Evolutionary conservation across 2,113 vertebrate genomes (phyloP).

Genomic region (Brienomyrus brachyistius): DNA sequence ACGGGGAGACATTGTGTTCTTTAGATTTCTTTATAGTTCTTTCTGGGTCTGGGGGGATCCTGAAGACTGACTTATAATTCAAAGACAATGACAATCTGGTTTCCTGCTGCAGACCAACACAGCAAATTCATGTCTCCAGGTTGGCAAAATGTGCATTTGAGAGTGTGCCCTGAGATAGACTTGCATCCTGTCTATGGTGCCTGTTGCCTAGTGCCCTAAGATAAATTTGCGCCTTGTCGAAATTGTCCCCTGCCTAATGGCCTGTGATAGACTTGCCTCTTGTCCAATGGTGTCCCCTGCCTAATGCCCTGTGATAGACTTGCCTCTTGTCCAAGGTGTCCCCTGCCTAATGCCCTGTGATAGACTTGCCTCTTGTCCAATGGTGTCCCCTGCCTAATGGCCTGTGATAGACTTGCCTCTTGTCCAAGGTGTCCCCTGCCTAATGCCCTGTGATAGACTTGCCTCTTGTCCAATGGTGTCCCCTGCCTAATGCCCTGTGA

Average conservation of each 20-base stretch:
- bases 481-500: neutral
- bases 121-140: neutral
- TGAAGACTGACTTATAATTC: neutral
- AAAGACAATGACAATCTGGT: neutral
- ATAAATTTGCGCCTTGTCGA: neutral
- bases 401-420: no score
- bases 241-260: neutral
- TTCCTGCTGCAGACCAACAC: neutral
- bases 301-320: neutral
- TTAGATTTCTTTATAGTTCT: neutral
- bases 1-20: neutral
- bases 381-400: no score
- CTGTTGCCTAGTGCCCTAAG: neutral
- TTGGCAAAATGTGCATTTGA: neutral
- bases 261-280: neutral
- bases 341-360: neutral
- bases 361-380: neutral
- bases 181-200: neutral
- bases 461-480: neutral
- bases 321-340: no score
- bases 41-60: neutral
- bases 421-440: neutral
- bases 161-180: neutral
- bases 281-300: no score
- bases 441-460: neutral